Conservation (phyloP, 1,140 invertebrate genomes). For the Elysia chlorotica region DNA sequence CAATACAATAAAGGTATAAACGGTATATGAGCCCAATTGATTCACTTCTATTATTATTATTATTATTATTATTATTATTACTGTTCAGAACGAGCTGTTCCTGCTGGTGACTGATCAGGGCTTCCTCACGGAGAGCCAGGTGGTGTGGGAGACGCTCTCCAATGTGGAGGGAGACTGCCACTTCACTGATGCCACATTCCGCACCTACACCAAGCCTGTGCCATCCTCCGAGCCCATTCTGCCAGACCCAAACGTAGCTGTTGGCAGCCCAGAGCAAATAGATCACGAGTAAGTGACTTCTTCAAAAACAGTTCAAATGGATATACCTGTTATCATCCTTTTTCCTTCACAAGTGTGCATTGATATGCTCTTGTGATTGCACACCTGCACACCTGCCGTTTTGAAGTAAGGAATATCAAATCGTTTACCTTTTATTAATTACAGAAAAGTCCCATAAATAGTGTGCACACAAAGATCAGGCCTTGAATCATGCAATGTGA, state of each 20-base stretch:
- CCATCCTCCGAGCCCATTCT: conserved; percentile 48
- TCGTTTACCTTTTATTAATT: too few relatives aligned
- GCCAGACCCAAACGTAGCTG: conserved; percentile 31
- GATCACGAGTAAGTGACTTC: conserved; percentile 68
- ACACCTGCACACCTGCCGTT: too few relatives aligned
- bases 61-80: conserved; percentile 5
- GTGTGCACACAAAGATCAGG: too few relatives aligned
- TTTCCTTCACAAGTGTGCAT: too few relatives aligned
- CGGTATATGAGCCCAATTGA: too few relatives aligned
- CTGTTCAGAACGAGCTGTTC: conserved; percentile 65
- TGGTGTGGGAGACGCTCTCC: conserved; percentile 70
- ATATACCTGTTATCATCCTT: too few relatives aligned
- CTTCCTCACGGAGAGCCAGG: conserved; percentile 66
- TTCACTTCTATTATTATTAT: background rate
- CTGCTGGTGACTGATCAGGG: conserved; percentile 71
- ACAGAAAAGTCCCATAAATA: too few relatives aligned
- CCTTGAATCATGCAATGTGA: too few relatives aligned
- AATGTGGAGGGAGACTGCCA: conserved; percentile 69
- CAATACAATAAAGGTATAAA: too few relatives aligned
- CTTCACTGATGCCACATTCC: conserved; percentile 67
- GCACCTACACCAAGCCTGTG: conserved; percentile 54
- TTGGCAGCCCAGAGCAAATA: conserved; percentile 63
- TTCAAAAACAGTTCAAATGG: too few relatives aligned
- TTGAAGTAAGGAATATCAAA: too few relatives aligned
- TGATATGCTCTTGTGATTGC: too few relatives aligned